Evolutionary conservation across 2,113 vertebrate genomes (phyloP).

Genomic region (Hydrochoerus hydrochaeris): DNA sequence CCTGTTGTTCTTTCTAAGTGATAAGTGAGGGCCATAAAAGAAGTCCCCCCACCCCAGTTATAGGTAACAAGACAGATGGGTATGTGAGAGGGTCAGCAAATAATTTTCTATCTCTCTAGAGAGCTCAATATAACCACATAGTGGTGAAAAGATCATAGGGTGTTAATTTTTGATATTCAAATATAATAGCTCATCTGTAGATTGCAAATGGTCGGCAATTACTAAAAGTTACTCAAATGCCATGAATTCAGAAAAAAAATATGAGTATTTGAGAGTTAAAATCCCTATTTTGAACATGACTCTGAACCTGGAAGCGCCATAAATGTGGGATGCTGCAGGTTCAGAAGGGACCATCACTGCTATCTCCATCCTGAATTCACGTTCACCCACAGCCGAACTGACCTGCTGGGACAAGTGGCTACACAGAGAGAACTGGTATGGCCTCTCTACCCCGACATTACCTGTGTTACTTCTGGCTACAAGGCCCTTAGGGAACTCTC

Average conservation of each 20-base stretch:
- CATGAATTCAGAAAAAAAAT: not conserved
- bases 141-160: not conserved
- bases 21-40: no score
- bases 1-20: not conserved
- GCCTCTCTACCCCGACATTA: conserved; percentile 52
- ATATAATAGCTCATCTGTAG: not conserved
- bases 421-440: accelerated
- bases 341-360: not conserved
- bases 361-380: not conserved
- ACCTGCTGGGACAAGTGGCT: not conserved
- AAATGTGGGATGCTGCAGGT: accelerated
- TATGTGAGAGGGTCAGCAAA: not conserved
- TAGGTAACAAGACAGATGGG: accelerated
- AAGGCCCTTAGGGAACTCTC: conserved; percentile 90
- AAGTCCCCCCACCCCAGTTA: accelerated
- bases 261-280: not conserved
- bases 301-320: accelerated
- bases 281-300: not conserved
- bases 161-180: not conserved
- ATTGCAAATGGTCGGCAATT: not conserved
- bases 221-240: not conserved
- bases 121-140: not conserved
- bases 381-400: not conserved
- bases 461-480: conserved; percentile 94
- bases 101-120: not conserved